Evolutionary conservation across 2,113 vertebrate species (phyloP).

Genomic region (human): GRCh38 chr3:107507501-107508000

Average conservation of each 20-base stretch:
- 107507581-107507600: conserved; percentile 1
- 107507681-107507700: background rate
- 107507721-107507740: conserved; percentile 3
- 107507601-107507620: conserved; percentile 44
- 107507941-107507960: background rate
- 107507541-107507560: background rate
- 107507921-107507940: background rate
- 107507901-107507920: background rate
- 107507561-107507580: background rate
- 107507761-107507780: background rate
- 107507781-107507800: background rate
- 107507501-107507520: conserved; percentile 30
- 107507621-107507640: background rate
- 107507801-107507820: conserved; percentile 29
- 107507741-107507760: background rate
- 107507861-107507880: background rate
- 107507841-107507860: conserved; percentile 2
- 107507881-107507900: background rate
- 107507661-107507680: background rate
- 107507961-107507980: background rate
- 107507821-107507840: background rate
- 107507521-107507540: background rate
- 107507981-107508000: background rate
- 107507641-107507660: background rate
- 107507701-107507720: background rate